These are phyloP conservation scores for Catalaphyllia jardinei DNA, from an alignment of 64 coral and sea anemone species.

Conservation along the genomic window DNA sequence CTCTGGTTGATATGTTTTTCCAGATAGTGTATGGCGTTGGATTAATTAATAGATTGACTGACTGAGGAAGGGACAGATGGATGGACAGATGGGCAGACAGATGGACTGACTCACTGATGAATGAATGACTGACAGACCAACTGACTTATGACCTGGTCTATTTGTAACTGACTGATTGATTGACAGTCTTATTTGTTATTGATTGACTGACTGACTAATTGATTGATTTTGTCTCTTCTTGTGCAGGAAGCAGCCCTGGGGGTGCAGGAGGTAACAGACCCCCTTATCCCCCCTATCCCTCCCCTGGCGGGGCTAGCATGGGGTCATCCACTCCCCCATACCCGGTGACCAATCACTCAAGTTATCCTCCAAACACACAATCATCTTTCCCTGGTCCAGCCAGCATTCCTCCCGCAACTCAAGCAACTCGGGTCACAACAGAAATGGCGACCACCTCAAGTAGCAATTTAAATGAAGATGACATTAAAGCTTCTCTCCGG, in stretches of 20 bases:
- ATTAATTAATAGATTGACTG: too few species aligned
- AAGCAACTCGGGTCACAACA: conserved; percentile 24
- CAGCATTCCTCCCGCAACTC: conserved; percentile 45
- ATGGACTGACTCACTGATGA: neutral
- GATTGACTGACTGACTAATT: neutral
- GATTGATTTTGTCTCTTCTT: neutral
- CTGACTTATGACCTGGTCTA: neutral
- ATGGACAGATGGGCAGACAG: too few species aligned
- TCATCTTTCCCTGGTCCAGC: conserved; percentile 13
- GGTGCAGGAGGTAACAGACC: conserved; percentile 10
- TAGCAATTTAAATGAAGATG: conserved; percentile 73
- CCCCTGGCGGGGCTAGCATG: neutral
- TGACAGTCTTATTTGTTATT: too few species aligned
- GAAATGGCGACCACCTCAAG: conserved; percentile 14
- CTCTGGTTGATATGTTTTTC: too few species aligned
- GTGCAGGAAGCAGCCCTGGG: conserved; percentile 40
- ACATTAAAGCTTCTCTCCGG: conserved; percentile 75
- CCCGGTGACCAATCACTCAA: neutral
- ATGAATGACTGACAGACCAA: neutral
- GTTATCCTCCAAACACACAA: conserved; percentile 15
- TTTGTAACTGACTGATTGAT: neutral
- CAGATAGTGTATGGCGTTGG: too few species aligned
- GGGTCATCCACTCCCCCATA: conserved; percentile 24
- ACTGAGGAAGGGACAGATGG: too few species aligned
- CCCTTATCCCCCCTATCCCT: conserved; percentile 47